Conservation (phyloP, 1,140 invertebrate species). For the Brachionus paranguensis region DNA sequence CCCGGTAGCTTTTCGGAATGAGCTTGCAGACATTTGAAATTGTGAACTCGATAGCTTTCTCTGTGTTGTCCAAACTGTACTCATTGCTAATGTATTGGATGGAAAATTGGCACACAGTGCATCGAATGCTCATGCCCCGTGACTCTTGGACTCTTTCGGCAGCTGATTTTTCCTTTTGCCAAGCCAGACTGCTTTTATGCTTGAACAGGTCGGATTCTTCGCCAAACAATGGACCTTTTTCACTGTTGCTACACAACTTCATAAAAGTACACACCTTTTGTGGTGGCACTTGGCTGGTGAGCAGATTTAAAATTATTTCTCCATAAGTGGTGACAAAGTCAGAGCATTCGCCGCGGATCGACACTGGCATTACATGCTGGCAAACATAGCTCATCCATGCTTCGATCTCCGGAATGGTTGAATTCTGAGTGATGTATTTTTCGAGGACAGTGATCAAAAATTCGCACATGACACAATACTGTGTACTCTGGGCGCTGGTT, state of each 20-base stretch:
- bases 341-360: constrained; percentile 3
- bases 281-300: neutral
- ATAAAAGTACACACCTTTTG: neutral
- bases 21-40: constrained; percentile 15
- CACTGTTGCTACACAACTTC: neutral
- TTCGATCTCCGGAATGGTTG: constrained; percentile 7
- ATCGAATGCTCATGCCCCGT: neutral
- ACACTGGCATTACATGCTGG: neutral
- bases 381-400: constrained; percentile 13
- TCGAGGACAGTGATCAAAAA: constrained; percentile 13
- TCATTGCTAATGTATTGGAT: constrained; percentile 8
- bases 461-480: constrained; percentile 26
- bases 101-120: constrained; percentile 7
- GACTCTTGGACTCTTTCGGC: neutral
- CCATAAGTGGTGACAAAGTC: constrained; percentile 19
- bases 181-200: neutral
- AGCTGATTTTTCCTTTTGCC: neutral
- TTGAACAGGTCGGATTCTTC: constrained; percentile 1
- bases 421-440: constrained; percentile 28
- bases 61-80: neutral
- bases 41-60: constrained; percentile 19
- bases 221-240: neutral
- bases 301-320: neutral
- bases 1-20: neutral
- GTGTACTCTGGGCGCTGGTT: neutral